These are phyloP conservation scores for Pagrus major DNA, from an alignment of 2,113 vertebrate genomes.

Conservation along the genomic window DNA sequence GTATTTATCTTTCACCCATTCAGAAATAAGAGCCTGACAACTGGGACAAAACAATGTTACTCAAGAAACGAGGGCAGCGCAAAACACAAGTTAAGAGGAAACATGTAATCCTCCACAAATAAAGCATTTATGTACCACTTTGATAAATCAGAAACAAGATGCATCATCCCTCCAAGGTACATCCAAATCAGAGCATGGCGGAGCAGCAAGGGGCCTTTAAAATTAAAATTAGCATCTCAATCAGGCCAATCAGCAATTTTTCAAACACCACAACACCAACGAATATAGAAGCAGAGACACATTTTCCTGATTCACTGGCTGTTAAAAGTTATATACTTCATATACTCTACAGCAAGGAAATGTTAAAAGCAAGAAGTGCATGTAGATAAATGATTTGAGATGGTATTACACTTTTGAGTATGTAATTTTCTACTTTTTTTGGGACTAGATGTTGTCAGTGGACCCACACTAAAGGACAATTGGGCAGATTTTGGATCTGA, in stretches of 20 bases:
- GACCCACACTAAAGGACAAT: too few relatives aligned
- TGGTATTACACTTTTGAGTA: neutral
- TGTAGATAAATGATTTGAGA: neutral
- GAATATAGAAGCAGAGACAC: neutral
- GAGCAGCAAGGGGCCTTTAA: constrained; percentile 19
- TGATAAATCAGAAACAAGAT: constrained; percentile 1
- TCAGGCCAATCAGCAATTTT: constrained; percentile 35
- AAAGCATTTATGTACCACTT: neutral
- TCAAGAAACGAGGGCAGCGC: neutral
- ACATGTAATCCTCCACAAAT: neutral
- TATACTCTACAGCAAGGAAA: neutral
- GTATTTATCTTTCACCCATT: neutral
- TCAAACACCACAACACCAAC: neutral
- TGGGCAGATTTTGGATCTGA: too few relatives aligned
- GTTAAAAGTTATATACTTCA: neutral
- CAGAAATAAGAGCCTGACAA: neutral
- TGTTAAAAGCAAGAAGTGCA: neutral
- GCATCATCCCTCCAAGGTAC: neutral
- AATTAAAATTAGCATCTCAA: constrained; percentile 42
- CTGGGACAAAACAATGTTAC: neutral
- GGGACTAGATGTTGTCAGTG: neutral
- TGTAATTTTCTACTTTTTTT: neutral
- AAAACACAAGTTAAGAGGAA: neutral
- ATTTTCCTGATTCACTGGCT: neutral
- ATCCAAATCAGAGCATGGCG: constrained; percentile 7